A percentile compares a stretch with the other conserved stretches of the same genome.
These are phyloP conservation scores for Pleuronectes platessa DNA, from an alignment of 2,113 vertebrate genomes.

Conservation along the genomic window DNA sequence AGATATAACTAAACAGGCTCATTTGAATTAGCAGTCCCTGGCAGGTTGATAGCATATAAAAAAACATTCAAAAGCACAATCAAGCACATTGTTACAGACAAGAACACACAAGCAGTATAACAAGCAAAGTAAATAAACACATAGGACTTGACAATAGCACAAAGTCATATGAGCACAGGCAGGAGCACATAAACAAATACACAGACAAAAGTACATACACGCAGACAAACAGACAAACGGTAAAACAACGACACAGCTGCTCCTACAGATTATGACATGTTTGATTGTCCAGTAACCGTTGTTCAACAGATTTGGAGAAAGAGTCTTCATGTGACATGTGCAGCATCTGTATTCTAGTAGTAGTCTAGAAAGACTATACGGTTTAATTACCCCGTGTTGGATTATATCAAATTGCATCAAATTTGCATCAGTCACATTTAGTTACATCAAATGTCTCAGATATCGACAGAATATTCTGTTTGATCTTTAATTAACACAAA, in stretches of 20 bases:
- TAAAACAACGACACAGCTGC: background rate
- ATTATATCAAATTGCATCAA: background rate
- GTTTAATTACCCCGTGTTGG: background rate
- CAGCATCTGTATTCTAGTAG: background rate
- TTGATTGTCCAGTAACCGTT: background rate
- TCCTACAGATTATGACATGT: background rate
- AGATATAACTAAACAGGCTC: too few relatives aligned
- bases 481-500: conserved; percentile 14
- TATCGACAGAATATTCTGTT: background rate
- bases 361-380: background rate
- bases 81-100: background rate
- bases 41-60: background rate
- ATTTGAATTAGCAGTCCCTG: too few relatives aligned
- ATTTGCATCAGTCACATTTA: background rate
- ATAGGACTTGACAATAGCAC: background rate
- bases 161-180: background rate
- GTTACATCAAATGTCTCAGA: background rate
- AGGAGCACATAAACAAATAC: background rate
- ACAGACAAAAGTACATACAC: background rate
- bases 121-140: too few relatives aligned
- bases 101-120: background rate
- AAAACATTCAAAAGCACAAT: background rate
- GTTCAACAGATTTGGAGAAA: background rate
- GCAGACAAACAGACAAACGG: background rate
- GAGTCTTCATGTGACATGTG: background rate